Evolutionary conservation across 2,888 invertebrate species (phyloP), one percentile per base, ranked within the genome.

Genomic region (Didymodactylos carnosus): DNA sequence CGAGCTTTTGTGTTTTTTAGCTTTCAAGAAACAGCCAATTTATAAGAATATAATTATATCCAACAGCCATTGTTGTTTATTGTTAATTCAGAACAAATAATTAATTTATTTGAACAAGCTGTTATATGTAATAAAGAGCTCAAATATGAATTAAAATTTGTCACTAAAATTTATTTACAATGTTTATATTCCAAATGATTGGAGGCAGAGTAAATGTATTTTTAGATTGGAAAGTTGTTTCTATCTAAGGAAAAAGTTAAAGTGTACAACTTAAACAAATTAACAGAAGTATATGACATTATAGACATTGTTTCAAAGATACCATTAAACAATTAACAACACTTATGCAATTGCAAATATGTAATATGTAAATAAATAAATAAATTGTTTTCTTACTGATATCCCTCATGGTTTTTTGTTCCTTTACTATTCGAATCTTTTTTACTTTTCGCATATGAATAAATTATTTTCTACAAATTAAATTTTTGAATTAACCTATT

Each of bases 221-320:
- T 0, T 90, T 90, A 80, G 89, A 90, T 80, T 81, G 90, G 78
- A 90, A 90, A 82, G 88, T 87, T 23, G 85, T 85, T 77, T 78
- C 79, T 41, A 78, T 86, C 35, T 84, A 84, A 14, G 80, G 83
- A 23, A 78, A 79, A 70, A 43, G 70, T 77, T 77, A 82, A 70
- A 90, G 89, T 39, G 88, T 90, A 74, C 85, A 88, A 73, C 85
- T 90, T 75, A 90, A 90, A 80, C 84, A 90, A 43, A 86, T 90
- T 53, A 88, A 88, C 80, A 90, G 90, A 0, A 89, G 90, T 80
- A 87, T 88, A 1, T 90, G 90, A 89, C 87, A 88, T 77, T 91
- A 91, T 83, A 90, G 90, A 81, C 87, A 86, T 46, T 74, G 71
- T 46, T 74, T 71, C n/a, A 62, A 74, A 69, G 74, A 74, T 69